Evolutionary conservation across 1,140 invertebrate species (phyloP).

Genomic region (Orius laevigatus): DNA sequence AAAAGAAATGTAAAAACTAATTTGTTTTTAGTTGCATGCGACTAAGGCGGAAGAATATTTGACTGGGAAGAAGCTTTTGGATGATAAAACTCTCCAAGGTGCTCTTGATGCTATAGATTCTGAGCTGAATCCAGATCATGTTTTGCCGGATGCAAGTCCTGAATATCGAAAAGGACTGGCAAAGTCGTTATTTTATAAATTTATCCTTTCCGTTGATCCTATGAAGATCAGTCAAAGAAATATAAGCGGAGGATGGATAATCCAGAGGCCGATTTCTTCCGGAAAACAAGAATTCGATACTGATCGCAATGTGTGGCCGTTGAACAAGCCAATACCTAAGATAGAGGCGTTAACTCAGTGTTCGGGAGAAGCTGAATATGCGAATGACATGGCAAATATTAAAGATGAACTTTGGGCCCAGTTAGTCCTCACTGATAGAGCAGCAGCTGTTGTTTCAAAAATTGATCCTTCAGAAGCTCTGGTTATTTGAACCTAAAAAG

Average conservation of each 20-base stretch:
- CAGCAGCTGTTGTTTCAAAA: conserved; percentile 14
- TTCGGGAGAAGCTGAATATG: conserved; percentile 46
- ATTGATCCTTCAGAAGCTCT: conserved; percentile 40
- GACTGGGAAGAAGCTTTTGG: conserved; percentile 35
- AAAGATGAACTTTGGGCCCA: conserved; percentile 42
- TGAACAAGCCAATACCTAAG: conserved; percentile 61
- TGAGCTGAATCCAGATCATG: conserved; percentile 49
- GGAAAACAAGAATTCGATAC: conserved; percentile 57
- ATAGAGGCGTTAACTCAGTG: conserved; percentile 56
- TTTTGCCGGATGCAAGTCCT: conserved; percentile 40
- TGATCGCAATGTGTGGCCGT: conserved; percentile 51
- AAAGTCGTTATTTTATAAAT: conserved; percentile 31
- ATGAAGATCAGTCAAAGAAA: conserved; percentile 5
- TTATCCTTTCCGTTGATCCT: neutral
- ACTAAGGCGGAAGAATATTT: conserved; percentile 46
- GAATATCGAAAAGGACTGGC: conserved; percentile 35
- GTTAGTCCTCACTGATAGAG: conserved; percentile 36
- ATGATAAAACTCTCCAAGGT: conserved; percentile 32
- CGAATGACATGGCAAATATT: conserved; percentile 40
- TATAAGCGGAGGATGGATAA: conserved; percentile 12
- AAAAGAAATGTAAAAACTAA: neutral
- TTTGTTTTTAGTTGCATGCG: conserved; percentile 38
- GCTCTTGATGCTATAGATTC: conserved; percentile 37
- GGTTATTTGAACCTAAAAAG: conserved; percentile 28
- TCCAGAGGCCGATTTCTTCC: conserved; percentile 41